Base-by-base conservation (phyloP, 2,797 vertebrate species). In the Phrynocephalus vlangalii region DNA sequence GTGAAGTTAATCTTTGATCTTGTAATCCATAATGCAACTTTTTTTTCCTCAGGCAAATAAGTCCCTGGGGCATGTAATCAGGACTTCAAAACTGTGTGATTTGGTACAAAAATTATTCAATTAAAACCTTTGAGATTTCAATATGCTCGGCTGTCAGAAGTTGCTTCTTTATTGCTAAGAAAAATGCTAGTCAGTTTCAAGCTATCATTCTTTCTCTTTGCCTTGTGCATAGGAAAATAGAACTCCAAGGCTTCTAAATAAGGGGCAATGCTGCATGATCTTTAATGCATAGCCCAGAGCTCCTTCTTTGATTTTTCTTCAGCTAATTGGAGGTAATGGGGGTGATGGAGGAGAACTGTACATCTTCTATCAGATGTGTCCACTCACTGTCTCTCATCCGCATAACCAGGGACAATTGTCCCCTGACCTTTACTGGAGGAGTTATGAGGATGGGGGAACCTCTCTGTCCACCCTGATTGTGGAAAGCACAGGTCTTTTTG, bases 11-110 rank as follows among this genome's bases (percentile, higher is more conserved):
- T 92, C 94, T 95, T 90, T 92, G 94, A 96, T 95, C 95, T 90
- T 97, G 93, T 96, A 95, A 96, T 96, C 96, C 94, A 95, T 95
- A 93, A 83, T 95, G 90, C 92, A 90, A 96, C 90, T 96, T 96
- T 79, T 87, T 87, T 96, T 96, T 2, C 33, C 90, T 95, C 94
- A 96, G 92, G 91, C 93, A 96, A 97, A 96, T 95, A 95, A 96
- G 96, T 93, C 94, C 94, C 90, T 94, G 93, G 82, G 85, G 89
- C 76, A 81, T 92, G 79, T 95, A 96, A 97, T 94, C 93, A 95
- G 92, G 91, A 89, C 90, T 96, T 95, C 87, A 95, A 94, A 96
- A 94, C 95, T 93, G 94, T 95, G 91, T 97, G 96, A 96, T 94
- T 90, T 90, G 87, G 83, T 81, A 94, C 72, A 83, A 93, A 95